Evolutionary conservation across 2,888 invertebrate genomes (phyloP), one percentile per base, ranked within the genome.

Genomic region (Brachylomia viminalis): DNA sequence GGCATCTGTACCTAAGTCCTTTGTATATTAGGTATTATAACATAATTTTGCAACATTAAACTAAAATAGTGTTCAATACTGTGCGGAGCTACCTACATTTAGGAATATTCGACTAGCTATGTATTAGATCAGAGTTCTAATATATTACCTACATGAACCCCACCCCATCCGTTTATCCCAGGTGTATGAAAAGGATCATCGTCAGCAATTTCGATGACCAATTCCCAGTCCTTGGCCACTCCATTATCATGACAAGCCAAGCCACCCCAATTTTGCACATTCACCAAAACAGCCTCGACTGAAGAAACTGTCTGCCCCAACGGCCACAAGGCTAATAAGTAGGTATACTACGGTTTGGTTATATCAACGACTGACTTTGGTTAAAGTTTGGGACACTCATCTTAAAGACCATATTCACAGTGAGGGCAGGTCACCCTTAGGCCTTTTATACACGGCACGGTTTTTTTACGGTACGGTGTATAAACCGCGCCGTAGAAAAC

Each of bases 11-110:
- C n/a, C n/a, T n/a, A 13, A 54, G 52, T 23, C 49, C 17, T 75
- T 76, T 64, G 76, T 47, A 17, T n/a, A 45, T 13, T 2, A 30
- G 30, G 15, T 47, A 42, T 15, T 38, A 23, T 47, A 52, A 23
- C 7, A 70, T 69, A 3, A 70, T n/a, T 69, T 69, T 30, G 45
- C n/a, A 45, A 52, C 2, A 30, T 52, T 69, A 27, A 49, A 72
- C 67, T 49, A 49, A 30, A 69, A 70, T 30, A 27, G 1, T 38
- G 7, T 42, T 27, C 27, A 71, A 38, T 27, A 23, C 38, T 38
- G 27, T 33, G 13, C 27, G 1, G 17, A 49, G 20, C 23, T n/a
- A 47, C 30, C 66, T 30, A 33, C 6, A 23, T 49, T 47, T 33
- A 45, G 3, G 13, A 33, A 33, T 64, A 64, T 70, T 70, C 23